phyloP scores from a whole-genome alignment of 1,140 invertebrate species.

The Sminthurides bifidus region DNA sequence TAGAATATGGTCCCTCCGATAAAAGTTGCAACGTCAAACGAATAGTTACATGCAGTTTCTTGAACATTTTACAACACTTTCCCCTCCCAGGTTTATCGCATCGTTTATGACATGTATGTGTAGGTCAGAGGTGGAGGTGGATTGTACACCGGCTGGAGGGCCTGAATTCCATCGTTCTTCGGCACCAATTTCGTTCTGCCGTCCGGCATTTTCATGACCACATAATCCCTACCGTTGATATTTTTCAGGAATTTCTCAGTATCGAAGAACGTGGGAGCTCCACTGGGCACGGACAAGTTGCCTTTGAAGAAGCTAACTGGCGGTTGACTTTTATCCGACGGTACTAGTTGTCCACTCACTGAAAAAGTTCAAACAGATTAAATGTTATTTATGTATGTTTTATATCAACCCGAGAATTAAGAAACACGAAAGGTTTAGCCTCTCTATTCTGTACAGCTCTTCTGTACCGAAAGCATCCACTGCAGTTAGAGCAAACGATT shows the following conservation, averaged over 20 bases:
- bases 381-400: not conserved
- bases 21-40: too few relatives aligned
- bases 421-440: too few relatives aligned
- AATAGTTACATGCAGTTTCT: too few relatives aligned
- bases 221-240: slow-evolving; percentile 31
- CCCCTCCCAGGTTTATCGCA: not conserved
- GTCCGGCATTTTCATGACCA: slow-evolving; percentile 32
- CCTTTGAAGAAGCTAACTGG: slow-evolving; percentile 29
- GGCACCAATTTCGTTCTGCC: slow-evolving; percentile 30
- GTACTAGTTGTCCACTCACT: slow-evolving; percentile 28
- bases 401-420: too few relatives aligned
- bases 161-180: slow-evolving; percentile 29
- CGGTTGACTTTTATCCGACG: slow-evolving; percentile 12
- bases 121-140: slow-evolving; percentile 28
- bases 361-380: slow-evolving; percentile 1
- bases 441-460: too few relatives aligned
- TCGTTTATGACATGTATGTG: slow-evolving; percentile 29
- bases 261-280: slow-evolving; percentile 30
- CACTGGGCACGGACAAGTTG: slow-evolving; percentile 24
- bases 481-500: too few relatives aligned
- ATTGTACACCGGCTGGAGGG: slow-evolving; percentile 30
- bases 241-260: slow-evolving; percentile 32
- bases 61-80: not conserved
- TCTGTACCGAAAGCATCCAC: too few relatives aligned
- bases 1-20: too few relatives aligned